phyloP scores from a whole-genome alignment of 2,113 vertebrate species.

The Prinia subflava region DNA sequence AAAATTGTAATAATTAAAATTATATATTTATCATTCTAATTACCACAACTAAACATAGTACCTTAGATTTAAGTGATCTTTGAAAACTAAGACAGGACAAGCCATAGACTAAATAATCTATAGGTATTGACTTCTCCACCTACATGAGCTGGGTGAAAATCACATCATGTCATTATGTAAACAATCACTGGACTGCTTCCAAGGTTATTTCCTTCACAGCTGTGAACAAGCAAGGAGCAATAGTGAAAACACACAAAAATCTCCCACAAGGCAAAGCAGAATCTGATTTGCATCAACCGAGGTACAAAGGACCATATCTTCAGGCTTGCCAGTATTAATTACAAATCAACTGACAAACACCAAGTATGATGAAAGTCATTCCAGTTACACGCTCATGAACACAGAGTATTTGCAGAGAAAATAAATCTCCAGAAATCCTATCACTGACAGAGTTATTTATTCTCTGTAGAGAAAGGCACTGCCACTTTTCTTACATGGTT shows the following conservation, averaged over 20 bases:
- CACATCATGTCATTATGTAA: not conserved
- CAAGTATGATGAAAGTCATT: not conserved
- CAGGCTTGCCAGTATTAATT: not conserved
- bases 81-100: not conserved
- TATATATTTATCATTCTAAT: not conserved
- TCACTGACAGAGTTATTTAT: not conserved
- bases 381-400: not conserved
- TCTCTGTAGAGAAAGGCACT: not conserved
- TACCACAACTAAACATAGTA: not conserved
- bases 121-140: not conserved
- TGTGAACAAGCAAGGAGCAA: not conserved
- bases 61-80: not conserved
- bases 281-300: not conserved
- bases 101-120: not conserved
- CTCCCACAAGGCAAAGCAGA: not conserved
- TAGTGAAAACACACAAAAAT: not conserved
- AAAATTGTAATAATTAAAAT: not conserved
- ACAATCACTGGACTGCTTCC: not conserved
- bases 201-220: constrained; percentile 16
- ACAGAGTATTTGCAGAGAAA: not conserved
- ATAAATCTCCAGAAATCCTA: not conserved
- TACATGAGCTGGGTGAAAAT: not conserved
- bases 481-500: not conserved
- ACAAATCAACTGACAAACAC: not conserved
- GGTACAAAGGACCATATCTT: not conserved